Evolutionary conservation across 2,113 vertebrate species (phyloP), one percentile per base, ranked within the genome.

Genomic region (Mormyrus lacerda): DNA sequence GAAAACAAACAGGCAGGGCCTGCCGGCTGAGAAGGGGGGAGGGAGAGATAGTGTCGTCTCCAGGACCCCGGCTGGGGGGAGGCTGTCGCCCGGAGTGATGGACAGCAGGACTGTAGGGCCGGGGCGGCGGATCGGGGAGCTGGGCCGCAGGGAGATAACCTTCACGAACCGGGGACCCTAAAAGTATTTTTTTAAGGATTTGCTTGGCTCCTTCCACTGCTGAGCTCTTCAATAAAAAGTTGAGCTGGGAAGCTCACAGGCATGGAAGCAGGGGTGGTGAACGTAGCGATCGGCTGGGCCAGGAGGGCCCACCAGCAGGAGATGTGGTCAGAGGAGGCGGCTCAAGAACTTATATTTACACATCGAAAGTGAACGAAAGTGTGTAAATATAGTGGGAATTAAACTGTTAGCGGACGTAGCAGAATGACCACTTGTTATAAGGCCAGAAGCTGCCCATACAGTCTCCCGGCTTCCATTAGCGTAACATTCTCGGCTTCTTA

Each of bases 41-140:
- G 65, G 89, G 87, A 21, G 89, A 95, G 94, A 95, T 95, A 95
- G 93, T 15, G 86, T 89, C 89, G 93, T 95, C 94, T 94, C 93
- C 94, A 91, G 91, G 93, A 92, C 92, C 92, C 92, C 27, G 91
- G 91, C 91, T 87, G 90, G 90, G 91, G 11, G 51, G 58, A 51
- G 87, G 17, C 79, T 44, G 92, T 90, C 91, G 17, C 21, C 31
- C 45, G 11, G 21, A 84, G 21, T 76, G 91, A 91, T 48, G 50
- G 91, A 94, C 89, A 90, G 90, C 87, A 44, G 31, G 88, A 47
- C 85, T 10, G 53, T 58, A 88, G 42, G 39, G 82, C 8, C 9
- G 42, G 13, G 61, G 48, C 73, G 2, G 76, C 35, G 24, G 39
- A 48, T 48, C 6, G 58, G 27, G 50, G 76, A 44, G 58, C 10